Percentiles rank a stretch among this genome's conserved stretches.
Evolutionary conservation across 1,140 invertebrate genomes (phyloP).

Genomic region (Daktulosphaira vitifoliae): DNA sequence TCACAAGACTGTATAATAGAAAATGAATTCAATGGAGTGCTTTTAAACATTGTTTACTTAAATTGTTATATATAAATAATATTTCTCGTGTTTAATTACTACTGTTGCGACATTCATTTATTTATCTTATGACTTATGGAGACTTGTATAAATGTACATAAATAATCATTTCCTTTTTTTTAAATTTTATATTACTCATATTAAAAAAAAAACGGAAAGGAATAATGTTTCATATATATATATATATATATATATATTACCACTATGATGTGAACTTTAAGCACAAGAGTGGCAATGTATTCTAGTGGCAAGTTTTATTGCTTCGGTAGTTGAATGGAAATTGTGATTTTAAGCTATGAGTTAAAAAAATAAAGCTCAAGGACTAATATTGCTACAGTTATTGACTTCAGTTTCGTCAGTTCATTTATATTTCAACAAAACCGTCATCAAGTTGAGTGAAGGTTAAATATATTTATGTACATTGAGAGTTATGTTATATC

Average conservation of each 20-base stretch:
- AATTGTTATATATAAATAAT: too few species aligned
- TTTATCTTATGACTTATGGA: slow-evolving; percentile 11
- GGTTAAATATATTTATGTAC: too few species aligned
- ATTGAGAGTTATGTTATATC: too few species aligned
- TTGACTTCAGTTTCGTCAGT: too few species aligned
- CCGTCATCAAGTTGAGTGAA: too few species aligned
- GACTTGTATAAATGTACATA: neutral
- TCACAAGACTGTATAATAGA: too few species aligned
- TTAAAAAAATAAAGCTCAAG: neutral
- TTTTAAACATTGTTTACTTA: too few species aligned
- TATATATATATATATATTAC: neutral
- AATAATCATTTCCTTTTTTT: neutral
- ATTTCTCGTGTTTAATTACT: slow-evolving; percentile 19
- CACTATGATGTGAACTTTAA: neutral
- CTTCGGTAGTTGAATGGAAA: neutral
- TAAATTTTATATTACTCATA: too few species aligned
- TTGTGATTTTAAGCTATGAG: neutral
- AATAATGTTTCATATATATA: too few species aligned
- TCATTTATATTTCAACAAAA: too few species aligned
- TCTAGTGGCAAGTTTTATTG: slow-evolving; percentile 23
- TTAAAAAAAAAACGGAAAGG: too few species aligned
- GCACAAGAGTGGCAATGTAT: neutral
- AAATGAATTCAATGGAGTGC: too few species aligned
- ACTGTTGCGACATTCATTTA: neutral
- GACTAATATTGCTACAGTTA: neutral